These are phyloP conservation scores for Cryptoprocta ferox DNA, from an alignment of 2,797 vertebrate genomes.

Conservation along the genomic window DNA sequence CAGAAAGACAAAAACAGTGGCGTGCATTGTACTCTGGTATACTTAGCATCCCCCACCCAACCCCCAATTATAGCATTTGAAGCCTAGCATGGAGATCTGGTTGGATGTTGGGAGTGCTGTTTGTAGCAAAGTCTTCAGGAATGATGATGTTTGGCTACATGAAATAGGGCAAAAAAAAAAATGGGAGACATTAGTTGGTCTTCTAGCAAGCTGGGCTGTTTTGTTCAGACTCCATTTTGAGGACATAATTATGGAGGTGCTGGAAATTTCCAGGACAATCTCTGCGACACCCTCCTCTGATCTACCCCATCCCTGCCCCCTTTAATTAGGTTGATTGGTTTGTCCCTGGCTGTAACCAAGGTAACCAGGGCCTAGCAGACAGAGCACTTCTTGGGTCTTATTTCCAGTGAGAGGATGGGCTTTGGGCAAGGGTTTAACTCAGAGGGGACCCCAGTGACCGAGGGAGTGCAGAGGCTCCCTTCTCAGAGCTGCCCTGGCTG, in stretches of 20 bases:
- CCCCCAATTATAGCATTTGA: not conserved
- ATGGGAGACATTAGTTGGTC: not conserved
- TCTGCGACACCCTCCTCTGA: not conserved
- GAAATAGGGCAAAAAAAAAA: not conserved
- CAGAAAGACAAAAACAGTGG: accelerated
- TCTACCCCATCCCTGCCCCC: not conserved
- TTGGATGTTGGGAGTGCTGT: not conserved
- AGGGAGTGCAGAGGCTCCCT: not conserved
- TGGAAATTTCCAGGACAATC: conserved; percentile 48
- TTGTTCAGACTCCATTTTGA: not conserved
- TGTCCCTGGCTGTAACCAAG: conserved; percentile 62
- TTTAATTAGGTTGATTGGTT: conserved; percentile 51
- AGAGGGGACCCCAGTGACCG: conserved; percentile 2
- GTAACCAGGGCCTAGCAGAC: conserved; percentile 52
- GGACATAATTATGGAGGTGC: not conserved
- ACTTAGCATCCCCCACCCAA: not conserved
- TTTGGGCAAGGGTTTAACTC: conserved; percentile 16
- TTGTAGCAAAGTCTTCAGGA: not conserved
- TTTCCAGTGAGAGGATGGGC: not conserved
- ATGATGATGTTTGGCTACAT: not conserved
- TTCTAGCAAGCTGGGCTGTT: not conserved
- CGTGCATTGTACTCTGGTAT: accelerated
- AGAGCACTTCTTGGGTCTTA: not conserved
- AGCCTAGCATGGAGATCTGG: not conserved
- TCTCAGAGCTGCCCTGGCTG: not conserved